Evolutionary conservation across 2,888 invertebrate genomes (phyloP), one percentile per base, ranked within the genome.

Genomic region (Trachelus iudaicus): DNA sequence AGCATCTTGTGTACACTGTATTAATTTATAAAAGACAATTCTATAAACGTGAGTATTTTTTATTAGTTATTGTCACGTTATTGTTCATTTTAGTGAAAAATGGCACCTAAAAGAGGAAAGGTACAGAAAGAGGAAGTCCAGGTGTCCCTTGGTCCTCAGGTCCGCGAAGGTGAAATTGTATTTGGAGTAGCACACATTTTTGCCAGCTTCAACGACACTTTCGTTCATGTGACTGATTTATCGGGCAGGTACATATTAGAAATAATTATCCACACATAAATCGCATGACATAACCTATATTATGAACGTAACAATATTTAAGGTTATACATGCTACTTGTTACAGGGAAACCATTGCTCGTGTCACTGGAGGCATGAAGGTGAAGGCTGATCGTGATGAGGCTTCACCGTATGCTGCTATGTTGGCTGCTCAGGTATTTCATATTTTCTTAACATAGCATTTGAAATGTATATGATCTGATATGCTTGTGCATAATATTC

Each of bases 371-470:
- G 98, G 98, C 81, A 99, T 99, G 99, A 99, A 99, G 94, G 99
- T 99, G 74, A 99, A 99, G 93, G 99, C 99, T 87, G 99, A 99
- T 94, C 96, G 99, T 94, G 99, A 99, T 93, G 99, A 99, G 93
- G 98, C 99, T 83, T 99, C 99, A 74, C 99, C 99, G 75, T 99
- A 99, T 92, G 99, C 99, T 89, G 99, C 99, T 95, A 99, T 99
- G 99, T 98, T 99, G 93, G 99, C 99, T 87, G 99, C 99, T 85
- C 99, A 99, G 94, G 97, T 97, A 92, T 90, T 86, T 88, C 76
- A 73, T 69, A 73, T 75, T 33, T 11, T 69, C 15, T 69, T 56
- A 56, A 56, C 23, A 9, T 56, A 56, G 2, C 56, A 56, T 56
- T 56, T 15, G 9, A 75, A 68, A 56, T 56, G 11, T 75, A 56